phyloP scores from a whole-genome alignment of 2,797 vertebrate genomes.

The Sebastes umbrosus region DNA sequence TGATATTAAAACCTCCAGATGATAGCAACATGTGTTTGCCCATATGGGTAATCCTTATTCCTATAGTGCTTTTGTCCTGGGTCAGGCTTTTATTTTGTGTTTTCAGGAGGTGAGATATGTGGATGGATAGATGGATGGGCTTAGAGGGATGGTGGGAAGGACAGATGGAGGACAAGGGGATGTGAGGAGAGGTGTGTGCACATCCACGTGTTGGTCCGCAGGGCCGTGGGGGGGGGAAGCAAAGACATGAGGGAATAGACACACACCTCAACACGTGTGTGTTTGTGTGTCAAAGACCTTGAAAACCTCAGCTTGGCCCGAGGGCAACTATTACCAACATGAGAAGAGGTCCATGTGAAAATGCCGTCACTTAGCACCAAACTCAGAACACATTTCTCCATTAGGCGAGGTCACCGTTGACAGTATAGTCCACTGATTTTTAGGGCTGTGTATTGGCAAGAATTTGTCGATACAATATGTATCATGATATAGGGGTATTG shows the following conservation, averaged over 20 bases:
- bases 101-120: neutral
- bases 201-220: constrained; percentile 5
- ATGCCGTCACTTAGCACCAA: neutral
- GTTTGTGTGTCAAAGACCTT: neutral
- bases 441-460: too few species aligned
- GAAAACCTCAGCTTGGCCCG: neutral
- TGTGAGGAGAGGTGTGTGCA: neutral
- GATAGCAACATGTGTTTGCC: constrained; percentile 31
- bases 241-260: neutral
- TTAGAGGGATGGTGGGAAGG: neutral
- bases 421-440: neutral
- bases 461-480: too few species aligned
- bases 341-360: neutral
- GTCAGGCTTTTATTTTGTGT: constrained; percentile 1
- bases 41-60: constrained; percentile 37
- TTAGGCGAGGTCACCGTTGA: neutral
- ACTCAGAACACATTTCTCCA: neutral
- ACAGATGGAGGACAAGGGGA: constrained; percentile 20
- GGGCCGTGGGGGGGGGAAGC: neutral
- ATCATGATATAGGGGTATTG: too few species aligned
- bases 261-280: constrained; percentile 1
- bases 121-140: neutral
- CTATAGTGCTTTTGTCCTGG: constrained; percentile 37
- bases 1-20: constrained; percentile 41
- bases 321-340: neutral